Evolutionary conservation across 2,113 vertebrate species (phyloP).

Genomic region (Pteruthius melanotis): DNA sequence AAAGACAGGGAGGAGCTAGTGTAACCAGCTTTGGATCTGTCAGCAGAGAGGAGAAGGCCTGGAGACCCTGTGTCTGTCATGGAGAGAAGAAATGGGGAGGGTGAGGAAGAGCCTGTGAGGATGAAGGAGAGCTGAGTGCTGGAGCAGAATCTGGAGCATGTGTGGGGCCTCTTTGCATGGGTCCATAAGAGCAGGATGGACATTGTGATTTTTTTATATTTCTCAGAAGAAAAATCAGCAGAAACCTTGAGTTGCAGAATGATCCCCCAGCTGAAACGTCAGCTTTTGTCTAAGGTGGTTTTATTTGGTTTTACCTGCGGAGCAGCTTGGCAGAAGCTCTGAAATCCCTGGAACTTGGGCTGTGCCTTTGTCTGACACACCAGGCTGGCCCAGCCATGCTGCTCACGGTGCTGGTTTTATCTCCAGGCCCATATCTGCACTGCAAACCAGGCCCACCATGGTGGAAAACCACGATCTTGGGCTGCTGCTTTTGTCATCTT

Average conservation of each 20-base stretch:
- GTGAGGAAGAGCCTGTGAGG: background rate
- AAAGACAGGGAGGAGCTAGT: background rate
- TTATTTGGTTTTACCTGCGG: background rate
- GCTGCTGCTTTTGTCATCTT: background rate
- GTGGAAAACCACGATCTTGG: background rate
- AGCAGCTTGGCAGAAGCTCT: background rate
- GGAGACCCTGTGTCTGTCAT: rapidly evolving
- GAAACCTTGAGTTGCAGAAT: background rate
- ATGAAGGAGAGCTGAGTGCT: background rate
- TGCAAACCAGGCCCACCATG: background rate
- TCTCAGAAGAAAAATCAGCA: background rate
- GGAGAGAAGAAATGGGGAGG: background rate
- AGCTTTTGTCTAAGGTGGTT: background rate
- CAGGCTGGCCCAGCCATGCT: background rate
- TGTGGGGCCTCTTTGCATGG: background rate
- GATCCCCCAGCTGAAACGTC: background rate
- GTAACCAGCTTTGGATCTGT: background rate
- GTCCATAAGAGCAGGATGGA: background rate
- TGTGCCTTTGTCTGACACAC: background rate
- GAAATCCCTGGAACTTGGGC: background rate
- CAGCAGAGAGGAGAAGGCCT: background rate
- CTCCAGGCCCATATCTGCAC: background rate
- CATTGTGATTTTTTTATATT: background rate
- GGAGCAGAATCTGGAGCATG: background rate
- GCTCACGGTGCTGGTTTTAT: background rate